These are phyloP conservation scores for Drosophila tripunctata DNA, from an alignment of 2,888 invertebrate species.

Conservation along the genomic window DNA sequence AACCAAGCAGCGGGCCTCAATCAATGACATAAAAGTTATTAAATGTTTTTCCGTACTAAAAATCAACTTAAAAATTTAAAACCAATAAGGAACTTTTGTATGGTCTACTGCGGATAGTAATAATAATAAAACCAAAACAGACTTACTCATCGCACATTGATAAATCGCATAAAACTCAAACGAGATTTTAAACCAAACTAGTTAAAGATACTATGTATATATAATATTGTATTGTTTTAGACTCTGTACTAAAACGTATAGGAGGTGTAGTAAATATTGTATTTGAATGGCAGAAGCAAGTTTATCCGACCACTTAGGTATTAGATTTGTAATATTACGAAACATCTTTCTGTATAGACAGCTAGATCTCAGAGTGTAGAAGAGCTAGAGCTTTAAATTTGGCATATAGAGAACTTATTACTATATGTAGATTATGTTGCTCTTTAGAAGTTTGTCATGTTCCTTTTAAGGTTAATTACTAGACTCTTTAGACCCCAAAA, in stretches of 20 bases:
- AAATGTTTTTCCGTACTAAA: slow-evolving; percentile 14
- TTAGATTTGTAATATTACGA: too few species aligned
- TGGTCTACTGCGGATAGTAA: slow-evolving; percentile 19
- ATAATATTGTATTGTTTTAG: background rate
- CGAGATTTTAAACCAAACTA: slow-evolving; percentile 31
- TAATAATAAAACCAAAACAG: slow-evolving; percentile 29
- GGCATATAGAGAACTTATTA: too few species aligned
- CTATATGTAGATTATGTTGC: too few species aligned
- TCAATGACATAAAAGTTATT: slow-evolving; percentile 24
- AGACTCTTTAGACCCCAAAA: too few species aligned
- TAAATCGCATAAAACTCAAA: slow-evolving; percentile 32
- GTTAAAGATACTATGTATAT: slow-evolving; percentile 3
- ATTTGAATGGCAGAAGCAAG: too few species aligned
- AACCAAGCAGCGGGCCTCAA: slow-evolving; percentile 17
- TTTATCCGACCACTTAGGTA: too few species aligned
- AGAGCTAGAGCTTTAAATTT: too few species aligned
- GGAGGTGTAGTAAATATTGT: too few species aligned
- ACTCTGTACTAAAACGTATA: background rate
- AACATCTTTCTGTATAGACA: too few species aligned
- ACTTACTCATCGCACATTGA: slow-evolving; percentile 29
- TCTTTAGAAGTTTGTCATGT: too few species aligned
- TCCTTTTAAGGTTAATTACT: too few species aligned
- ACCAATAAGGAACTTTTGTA: slow-evolving; percentile 47
- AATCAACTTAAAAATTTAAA: slow-evolving; percentile 5
- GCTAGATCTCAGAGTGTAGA: too few species aligned